Conservation (phyloP, 2,888 invertebrate species). For the Nemoura dubitans region DNA sequence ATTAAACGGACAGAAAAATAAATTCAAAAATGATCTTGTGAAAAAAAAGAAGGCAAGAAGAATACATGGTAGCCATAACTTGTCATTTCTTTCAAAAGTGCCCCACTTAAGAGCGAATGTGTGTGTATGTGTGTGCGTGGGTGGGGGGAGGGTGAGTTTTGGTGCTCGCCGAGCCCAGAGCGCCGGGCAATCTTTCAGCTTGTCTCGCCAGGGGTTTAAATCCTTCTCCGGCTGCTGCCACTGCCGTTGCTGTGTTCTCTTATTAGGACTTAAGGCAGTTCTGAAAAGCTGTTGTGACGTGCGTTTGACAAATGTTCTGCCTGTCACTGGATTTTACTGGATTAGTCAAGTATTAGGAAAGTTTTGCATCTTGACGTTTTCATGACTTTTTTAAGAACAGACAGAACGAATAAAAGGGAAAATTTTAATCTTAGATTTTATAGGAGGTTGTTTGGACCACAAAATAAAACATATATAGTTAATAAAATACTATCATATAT, state of each 20-base stretch:
- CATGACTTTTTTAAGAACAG: background rate
- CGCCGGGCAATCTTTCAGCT: conserved; percentile 32
- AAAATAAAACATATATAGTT: background rate
- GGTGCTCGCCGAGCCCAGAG: background rate
- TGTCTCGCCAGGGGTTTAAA: conserved; percentile 32
- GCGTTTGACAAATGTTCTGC: conserved; percentile 32
- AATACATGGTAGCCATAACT: conserved; percentile 31
- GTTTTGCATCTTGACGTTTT: conserved; percentile 12
- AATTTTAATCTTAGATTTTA: background rate
- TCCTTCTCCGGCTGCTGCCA: background rate
- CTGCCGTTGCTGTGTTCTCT: conserved; percentile 8
- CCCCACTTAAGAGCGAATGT: background rate
- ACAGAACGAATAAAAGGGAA: background rate
- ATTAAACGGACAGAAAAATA: conserved; percentile 18
- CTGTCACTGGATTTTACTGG: conserved; percentile 24
- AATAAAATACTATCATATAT: background rate
- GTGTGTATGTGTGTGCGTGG: background rate
- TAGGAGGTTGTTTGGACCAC: background rate
- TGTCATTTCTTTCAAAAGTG: conserved; percentile 29
- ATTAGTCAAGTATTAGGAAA: conserved; percentile 12
- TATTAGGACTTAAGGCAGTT: conserved; percentile 28
- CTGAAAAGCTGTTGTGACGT: conserved; percentile 30
- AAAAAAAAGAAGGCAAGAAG: background rate
- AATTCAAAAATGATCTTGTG: conserved; percentile 8
- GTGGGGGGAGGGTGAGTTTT: conserved; percentile 2